phyloP scores from a whole-genome alignment of 1,140 invertebrate genomes.

The Pseudachorutes palmiensis region DNA sequence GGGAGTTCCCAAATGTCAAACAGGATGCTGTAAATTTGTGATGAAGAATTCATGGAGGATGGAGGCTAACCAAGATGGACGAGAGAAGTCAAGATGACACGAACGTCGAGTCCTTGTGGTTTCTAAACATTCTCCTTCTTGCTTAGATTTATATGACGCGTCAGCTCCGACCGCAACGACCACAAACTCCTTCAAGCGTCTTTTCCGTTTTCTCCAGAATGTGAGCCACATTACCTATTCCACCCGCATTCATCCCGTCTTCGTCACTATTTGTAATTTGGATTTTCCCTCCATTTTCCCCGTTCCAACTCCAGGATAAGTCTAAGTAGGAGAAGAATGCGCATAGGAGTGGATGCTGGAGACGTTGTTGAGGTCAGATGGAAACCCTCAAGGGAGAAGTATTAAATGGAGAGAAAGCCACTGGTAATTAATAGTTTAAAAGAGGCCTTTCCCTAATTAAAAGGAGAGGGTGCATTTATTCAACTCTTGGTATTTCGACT shows the following conservation, averaged over 20 bases:
- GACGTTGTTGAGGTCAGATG: not conserved
- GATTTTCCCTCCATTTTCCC: not conserved
- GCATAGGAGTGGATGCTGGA: not conserved
- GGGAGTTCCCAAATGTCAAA: too few relatives aligned
- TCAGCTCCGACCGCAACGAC: not conserved
- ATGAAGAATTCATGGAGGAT: slow-evolving; percentile 2
- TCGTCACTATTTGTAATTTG: slow-evolving; percentile 7
- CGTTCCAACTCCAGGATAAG: not conserved
- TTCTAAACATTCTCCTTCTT: not conserved
- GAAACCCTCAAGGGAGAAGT: not conserved
- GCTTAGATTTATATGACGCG: not conserved
- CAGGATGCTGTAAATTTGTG: not conserved
- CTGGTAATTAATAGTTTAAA: slow-evolving; percentile 1
- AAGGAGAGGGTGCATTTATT: not conserved
- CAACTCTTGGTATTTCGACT: not conserved
- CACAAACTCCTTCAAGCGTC: not conserved
- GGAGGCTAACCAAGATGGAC: not conserved
- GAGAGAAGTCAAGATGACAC: slow-evolving; percentile 9
- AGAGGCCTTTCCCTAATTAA: slow-evolving; percentile 1
- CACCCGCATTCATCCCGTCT: not conserved
- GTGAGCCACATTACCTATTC: not conserved
- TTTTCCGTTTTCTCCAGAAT: not conserved
- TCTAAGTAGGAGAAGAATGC: not conserved
- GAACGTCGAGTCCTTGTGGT: slow-evolving; percentile 4
- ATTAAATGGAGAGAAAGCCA: slow-evolving; percentile 8